phyloP scores from a whole-genome alignment of 2,113 vertebrate species.

The Bufo gargarizans region DNA sequence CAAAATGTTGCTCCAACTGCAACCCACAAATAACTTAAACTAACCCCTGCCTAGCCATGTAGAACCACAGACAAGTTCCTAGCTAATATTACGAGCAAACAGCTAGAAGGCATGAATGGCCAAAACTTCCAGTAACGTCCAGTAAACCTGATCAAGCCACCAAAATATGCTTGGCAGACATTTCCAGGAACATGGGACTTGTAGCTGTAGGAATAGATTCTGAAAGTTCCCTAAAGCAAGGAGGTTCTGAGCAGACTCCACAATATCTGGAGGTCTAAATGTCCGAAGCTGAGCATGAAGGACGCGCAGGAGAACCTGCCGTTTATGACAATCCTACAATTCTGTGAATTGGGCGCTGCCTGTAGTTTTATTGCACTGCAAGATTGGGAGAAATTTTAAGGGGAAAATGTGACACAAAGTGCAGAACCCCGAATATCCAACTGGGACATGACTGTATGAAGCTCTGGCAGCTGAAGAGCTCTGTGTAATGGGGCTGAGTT shows the following conservation, averaged over 20 bases:
- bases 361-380: neutral
- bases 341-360: neutral
- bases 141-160: too few species aligned
- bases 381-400: neutral
- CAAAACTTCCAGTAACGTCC: neutral
- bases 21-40: slow-evolving; percentile 3
- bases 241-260: neutral
- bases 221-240: neutral
- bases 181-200: neutral
- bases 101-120: neutral
- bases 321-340: neutral
- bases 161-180: too few species aligned
- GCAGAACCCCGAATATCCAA: slow-evolving; percentile 45
- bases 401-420: neutral
- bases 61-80: neutral
- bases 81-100: neutral
- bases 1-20: neutral
- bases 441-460: slow-evolving; percentile 42
- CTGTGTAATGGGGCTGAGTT: slow-evolving; percentile 57
- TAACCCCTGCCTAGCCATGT: slow-evolving; percentile 9
- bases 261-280: neutral
- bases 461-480: slow-evolving; percentile 47
- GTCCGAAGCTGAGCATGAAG: neutral
- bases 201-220: neutral
- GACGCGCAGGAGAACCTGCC: neutral